Percentiles rank a stretch among this genome's conserved stretches.
phyloP scores from a whole-genome alignment of 2,113 vertebrate genomes.

The Tragelaphus imberbis region DNA sequence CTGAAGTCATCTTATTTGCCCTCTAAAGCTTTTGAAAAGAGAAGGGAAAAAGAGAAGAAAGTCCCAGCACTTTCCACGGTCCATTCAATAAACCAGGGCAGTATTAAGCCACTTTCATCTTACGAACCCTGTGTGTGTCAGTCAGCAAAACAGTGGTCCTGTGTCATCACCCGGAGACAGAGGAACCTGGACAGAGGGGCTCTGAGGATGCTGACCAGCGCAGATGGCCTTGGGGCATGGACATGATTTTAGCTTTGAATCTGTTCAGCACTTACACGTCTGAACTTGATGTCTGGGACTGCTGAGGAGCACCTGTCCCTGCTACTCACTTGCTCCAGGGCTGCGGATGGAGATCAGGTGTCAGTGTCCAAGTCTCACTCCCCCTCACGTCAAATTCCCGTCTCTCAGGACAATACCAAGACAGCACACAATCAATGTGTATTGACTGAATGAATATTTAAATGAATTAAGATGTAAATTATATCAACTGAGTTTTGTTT shows the following conservation, averaged over 20 bases:
- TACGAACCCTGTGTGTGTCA: neutral
- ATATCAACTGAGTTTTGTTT: neutral
- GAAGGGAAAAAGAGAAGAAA: neutral
- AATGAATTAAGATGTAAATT: neutral
- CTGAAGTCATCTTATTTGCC: neutral
- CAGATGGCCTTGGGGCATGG: rapidly evolving
- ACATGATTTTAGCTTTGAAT: neutral
- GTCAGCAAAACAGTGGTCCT: neutral
- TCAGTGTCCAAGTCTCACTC: neutral
- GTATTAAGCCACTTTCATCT: neutral
- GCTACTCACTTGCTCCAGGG: neutral
- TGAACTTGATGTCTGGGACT: neutral
- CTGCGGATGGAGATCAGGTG: rapidly evolving
- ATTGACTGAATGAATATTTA: neutral
- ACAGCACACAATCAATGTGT: neutral
- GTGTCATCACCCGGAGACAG: neutral
- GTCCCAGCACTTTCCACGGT: neutral
- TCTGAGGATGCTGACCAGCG: neutral
- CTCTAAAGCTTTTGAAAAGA: constrained; percentile 20
- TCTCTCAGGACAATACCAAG: neutral
- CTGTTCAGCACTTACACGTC: neutral
- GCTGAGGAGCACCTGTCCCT: neutral
- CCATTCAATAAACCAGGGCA: neutral
- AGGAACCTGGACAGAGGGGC: neutral
- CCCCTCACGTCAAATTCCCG: neutral